Percentiles rank a stretch among this genome's conserved stretches.
phyloP scores from a whole-genome alignment of 2,113 vertebrate species.

The Psilopsiagon aymara region DNA sequence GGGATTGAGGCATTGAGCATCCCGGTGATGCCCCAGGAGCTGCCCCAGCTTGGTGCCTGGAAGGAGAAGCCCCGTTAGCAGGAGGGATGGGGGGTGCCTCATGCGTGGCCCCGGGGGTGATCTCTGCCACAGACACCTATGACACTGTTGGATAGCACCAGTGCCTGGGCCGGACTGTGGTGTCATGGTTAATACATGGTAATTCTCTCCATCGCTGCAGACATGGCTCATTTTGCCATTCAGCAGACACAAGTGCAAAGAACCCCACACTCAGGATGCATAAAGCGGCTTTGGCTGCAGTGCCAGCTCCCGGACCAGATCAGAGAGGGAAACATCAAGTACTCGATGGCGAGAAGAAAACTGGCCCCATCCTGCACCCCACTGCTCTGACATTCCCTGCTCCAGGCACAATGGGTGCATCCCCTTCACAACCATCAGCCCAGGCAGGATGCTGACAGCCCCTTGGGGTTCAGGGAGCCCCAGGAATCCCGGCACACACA shows the following conservation, averaged over 20 bases:
- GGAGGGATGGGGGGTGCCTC: neutral
- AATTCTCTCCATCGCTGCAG: rapidly evolving
- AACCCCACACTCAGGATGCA: rapidly evolving
- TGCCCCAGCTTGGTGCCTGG: neutral
- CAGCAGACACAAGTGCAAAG: neutral
- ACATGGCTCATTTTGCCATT: neutral
- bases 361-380: neutral
- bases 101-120: neutral
- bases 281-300: neutral
- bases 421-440: neutral
- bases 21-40: neutral
- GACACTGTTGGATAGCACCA: neutral
- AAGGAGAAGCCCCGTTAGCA: neutral
- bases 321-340: neutral
- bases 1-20: neutral
- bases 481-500: rapidly evolving
- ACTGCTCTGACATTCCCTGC: neutral
- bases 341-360: neutral
- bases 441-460: rapidly evolving
- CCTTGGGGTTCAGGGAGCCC: neutral
- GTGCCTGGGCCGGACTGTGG: neutral
- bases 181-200: neutral
- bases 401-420: neutral
- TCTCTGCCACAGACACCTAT: neutral
- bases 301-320: rapidly evolving